phyloP scores from a whole-genome alignment of 2,888 invertebrate species.

The Prosapia bicincta region DNA sequence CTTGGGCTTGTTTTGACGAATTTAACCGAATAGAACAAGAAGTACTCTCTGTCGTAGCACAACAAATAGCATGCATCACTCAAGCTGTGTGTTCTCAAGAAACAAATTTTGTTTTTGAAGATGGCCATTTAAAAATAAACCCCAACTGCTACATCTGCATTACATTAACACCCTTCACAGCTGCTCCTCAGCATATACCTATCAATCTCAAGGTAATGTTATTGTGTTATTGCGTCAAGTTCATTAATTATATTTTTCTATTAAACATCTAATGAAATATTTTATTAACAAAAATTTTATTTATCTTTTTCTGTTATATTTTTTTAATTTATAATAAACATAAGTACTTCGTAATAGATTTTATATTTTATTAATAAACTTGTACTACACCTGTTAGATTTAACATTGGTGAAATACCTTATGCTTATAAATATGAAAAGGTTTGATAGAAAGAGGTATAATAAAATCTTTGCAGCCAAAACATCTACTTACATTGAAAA shows the following conservation, averaged over 20 bases:
- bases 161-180: constrained; percentile 77
- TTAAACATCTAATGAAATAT: too few species aligned
- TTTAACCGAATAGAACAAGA: constrained; percentile 82
- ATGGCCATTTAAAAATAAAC: constrained; percentile 67
- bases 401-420: too few species aligned
- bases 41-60: constrained; percentile 81
- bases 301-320: neutral
- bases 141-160: constrained; percentile 77
- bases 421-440: too few species aligned
- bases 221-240: neutral
- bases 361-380: too few species aligned
- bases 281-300: too few species aligned
- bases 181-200: constrained; percentile 76
- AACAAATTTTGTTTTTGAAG: constrained; percentile 71
- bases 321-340: too few species aligned
- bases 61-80: constrained; percentile 77
- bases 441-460: too few species aligned
- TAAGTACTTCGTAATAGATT: too few species aligned
- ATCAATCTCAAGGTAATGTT: constrained; percentile 81
- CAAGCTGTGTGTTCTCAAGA: constrained; percentile 66
- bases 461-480: too few species aligned
- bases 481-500: too few species aligned
- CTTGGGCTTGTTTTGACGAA: constrained; percentile 88
- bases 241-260: too few species aligned
- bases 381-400: too few species aligned